Conservation (phyloP, 1,140 invertebrate genomes). For the Leptinotarsa undecemlineata region DNA sequence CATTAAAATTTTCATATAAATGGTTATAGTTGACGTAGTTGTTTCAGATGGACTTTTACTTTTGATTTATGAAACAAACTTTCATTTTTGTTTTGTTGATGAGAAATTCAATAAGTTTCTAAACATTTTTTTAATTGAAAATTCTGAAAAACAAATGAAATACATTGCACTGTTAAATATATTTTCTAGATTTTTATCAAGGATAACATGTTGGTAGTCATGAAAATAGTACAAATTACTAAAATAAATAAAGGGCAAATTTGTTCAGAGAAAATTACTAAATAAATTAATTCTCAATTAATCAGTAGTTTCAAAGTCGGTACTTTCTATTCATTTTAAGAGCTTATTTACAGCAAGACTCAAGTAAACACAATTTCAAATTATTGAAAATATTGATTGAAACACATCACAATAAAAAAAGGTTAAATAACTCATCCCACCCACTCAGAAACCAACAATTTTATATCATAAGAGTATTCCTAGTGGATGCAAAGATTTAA, state of each 20-base stretch:
- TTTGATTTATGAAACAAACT: too few species aligned
- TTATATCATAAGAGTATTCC: not conserved
- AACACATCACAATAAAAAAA: not conserved
- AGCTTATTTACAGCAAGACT: slow-evolving; percentile 24
- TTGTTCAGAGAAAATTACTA: not conserved
- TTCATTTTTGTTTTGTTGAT: too few species aligned
- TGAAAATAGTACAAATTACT: not conserved
- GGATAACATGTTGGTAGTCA: slow-evolving; percentile 13
- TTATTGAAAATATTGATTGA: not conserved
- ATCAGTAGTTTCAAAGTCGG: slow-evolving; percentile 5
- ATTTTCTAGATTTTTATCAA: slow-evolving; percentile 19
- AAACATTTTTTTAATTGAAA: not conserved
- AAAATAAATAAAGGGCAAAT: slow-evolving; percentile 10
- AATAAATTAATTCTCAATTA: not conserved
- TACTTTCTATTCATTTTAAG: slow-evolving; percentile 4
- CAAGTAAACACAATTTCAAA: slow-evolving; percentile 19
- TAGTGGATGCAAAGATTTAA: slow-evolving; percentile 14
- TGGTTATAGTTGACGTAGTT: too few species aligned
- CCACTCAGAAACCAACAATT: not conserved
- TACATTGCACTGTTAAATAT: slow-evolving; percentile 16
- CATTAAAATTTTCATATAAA: too few species aligned
- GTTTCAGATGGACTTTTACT: too few species aligned
- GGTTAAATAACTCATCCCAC: slow-evolving; percentile 4
- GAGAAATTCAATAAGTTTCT: too few species aligned
- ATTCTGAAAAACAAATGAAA: not conserved